These are phyloP conservation scores for Coptodon bakossiorum DNA, from an alignment of 2,113 vertebrate genomes.

Conservation along the genomic window DNA sequence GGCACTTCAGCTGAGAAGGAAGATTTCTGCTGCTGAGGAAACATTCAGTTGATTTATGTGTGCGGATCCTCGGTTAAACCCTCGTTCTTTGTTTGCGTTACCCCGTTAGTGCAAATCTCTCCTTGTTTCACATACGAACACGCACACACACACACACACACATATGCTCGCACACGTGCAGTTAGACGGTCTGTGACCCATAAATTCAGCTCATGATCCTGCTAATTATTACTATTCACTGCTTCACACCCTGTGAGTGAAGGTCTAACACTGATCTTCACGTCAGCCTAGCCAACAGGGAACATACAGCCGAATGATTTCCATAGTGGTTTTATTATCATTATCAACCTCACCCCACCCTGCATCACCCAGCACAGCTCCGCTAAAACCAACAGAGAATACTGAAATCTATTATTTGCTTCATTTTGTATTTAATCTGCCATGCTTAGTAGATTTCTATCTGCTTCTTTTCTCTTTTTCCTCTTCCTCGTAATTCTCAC, in stretches of 20 bases:
- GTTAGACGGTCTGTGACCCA: constrained; percentile 62
- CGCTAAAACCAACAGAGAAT: constrained; percentile 64
- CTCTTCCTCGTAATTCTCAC: background rate
- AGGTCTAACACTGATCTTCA: constrained; percentile 66
- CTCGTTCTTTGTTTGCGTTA: background rate
- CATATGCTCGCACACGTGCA: background rate
- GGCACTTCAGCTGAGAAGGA: constrained; percentile 35
- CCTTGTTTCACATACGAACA: background rate
- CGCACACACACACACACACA: background rate
- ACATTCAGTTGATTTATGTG: constrained; percentile 22
- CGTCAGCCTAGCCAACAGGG: constrained; percentile 63
- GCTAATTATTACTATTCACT: constrained; percentile 78
- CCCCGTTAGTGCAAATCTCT: background rate
- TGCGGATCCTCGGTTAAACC: background rate
- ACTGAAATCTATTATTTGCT: constrained; percentile 73
- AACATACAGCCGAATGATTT: constrained; percentile 67
- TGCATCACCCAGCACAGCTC: constrained; percentile 40
- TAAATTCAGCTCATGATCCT: constrained; percentile 73
- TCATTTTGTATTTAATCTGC: constrained; percentile 65
- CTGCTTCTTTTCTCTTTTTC: background rate
- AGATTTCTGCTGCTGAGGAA: constrained; percentile 22
- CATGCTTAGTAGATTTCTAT: constrained; percentile 26
- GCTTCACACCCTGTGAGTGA: constrained; percentile 63
- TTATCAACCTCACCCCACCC: constrained; percentile 70
- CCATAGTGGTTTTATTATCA: constrained; percentile 76